Conservation (phyloP, 2,113 vertebrate species). For the Corydoras maculifer region DNA sequence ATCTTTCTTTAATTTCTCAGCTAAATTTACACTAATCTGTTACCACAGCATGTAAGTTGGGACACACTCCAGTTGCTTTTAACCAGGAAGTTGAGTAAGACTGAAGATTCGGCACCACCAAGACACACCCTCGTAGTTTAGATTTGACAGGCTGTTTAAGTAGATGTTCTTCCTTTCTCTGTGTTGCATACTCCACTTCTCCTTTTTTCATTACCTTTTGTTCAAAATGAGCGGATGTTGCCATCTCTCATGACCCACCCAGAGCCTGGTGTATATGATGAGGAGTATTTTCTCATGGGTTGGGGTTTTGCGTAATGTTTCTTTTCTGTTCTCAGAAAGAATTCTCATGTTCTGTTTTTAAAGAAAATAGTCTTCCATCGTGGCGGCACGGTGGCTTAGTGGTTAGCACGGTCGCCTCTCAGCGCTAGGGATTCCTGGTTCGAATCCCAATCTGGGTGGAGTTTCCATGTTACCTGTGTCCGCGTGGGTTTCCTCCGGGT, state of each 20-base stretch:
- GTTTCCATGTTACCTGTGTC: no score
- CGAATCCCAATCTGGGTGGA: no score
- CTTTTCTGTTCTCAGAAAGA: no score
- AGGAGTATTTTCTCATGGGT: no score
- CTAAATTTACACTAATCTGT: neutral
- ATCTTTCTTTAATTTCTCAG: neutral
- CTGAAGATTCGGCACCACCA: slow-evolving; percentile 17
- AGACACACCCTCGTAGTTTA: slow-evolving; percentile 16
- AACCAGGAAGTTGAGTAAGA: slow-evolving; percentile 21
- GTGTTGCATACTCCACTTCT: slow-evolving; percentile 16
- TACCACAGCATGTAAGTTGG: neutral
- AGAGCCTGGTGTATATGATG: neutral
- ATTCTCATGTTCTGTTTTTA: no score
- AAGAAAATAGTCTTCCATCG: no score
- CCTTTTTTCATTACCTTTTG: slow-evolving; percentile 33
- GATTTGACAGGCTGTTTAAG: neutral
- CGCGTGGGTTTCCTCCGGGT: no score
- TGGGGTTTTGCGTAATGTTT: no score
- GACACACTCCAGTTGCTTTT: slow-evolving; percentile 12
- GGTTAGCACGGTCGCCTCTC: no score
- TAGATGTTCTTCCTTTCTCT: slow-evolving; percentile 12
- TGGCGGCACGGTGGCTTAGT: no score
- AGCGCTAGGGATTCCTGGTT: no score
- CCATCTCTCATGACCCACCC: slow-evolving; percentile 39
- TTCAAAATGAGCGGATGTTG: slow-evolving; percentile 30